phyloP scores from a whole-genome alignment of 2,113 vertebrate genomes.

The Nycticebus coucang region DNA sequence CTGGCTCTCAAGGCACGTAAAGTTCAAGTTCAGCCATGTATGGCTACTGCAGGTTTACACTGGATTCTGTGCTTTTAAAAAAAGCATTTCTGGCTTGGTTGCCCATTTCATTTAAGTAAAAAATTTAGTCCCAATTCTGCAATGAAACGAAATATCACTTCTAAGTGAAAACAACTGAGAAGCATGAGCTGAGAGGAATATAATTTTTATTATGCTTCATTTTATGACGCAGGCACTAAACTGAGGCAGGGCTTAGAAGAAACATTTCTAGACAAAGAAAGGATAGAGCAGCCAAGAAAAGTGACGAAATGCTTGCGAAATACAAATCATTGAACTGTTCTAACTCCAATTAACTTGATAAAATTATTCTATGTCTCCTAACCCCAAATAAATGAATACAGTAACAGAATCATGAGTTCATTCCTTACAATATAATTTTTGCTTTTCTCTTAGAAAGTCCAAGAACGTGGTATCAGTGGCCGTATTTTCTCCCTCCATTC shows the following conservation, averaged over 20 bases:
- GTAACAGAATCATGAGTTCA: slow-evolving; percentile 27
- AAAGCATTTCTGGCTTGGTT: slow-evolving; percentile 9
- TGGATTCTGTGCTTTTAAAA: not conserved
- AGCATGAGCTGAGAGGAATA: not conserved
- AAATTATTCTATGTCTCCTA: not conserved
- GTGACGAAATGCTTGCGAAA: not conserved
- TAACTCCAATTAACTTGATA: not conserved
- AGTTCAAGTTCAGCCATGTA: not conserved
- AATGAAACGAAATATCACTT: not conserved
- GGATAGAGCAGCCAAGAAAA: not conserved
- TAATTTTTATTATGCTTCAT: not conserved
- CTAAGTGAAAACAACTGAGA: not conserved
- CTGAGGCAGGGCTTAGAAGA: not conserved
- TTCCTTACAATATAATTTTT: slow-evolving; percentile 37
- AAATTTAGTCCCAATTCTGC: not conserved
- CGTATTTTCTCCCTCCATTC: not conserved
- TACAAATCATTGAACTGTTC: not conserved
- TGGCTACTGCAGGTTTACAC: not conserved
- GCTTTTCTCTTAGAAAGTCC: slow-evolving; percentile 68
- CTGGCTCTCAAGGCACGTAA: not conserved
- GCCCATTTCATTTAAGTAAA: not conserved
- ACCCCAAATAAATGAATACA: not conserved
- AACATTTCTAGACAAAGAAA: not conserved
- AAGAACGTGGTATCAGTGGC: slow-evolving; percentile 39
- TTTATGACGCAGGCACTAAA: not conserved